Evolutionary conservation across 2,888 invertebrate species (phyloP).

Genomic region (Linyphia triangularis): DNA sequence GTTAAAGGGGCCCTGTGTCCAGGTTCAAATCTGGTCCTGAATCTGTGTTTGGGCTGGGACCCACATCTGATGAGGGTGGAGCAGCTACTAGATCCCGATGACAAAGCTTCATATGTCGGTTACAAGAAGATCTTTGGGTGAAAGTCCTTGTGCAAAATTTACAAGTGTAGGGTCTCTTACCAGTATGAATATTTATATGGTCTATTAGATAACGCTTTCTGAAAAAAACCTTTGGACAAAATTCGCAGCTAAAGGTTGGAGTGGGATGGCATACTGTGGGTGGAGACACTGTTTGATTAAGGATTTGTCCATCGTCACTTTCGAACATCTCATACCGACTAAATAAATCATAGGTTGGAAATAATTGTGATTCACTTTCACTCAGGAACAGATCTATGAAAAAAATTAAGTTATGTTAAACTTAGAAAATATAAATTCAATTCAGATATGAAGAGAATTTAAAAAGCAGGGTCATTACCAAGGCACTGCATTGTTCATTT

Average conservation of each 20-base stretch:
- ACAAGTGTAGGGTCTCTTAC: constrained; percentile 42
- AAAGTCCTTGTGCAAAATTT: constrained; percentile 41
- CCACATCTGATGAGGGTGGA: no score
- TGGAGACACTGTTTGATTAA: background rate
- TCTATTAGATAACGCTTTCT: constrained; percentile 47
- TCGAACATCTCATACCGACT: constrained; percentile 1
- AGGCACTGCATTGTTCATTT: no score
- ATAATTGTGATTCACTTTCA: constrained; percentile 31
- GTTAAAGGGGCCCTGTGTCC: no score
- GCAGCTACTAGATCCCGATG: constrained; percentile 19
- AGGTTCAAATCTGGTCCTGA: no score
- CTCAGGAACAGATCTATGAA: constrained; percentile 33
- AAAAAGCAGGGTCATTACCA: no score
- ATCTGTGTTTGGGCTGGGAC: no score
- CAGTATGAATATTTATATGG: constrained; percentile 58
- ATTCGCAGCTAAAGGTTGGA: constrained; percentile 31
- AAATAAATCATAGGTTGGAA: constrained; percentile 8
- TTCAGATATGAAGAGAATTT: no score
- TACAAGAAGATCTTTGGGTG: constrained; percentile 45
- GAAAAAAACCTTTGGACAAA: constrained; percentile 37
- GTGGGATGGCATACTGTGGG: background rate
- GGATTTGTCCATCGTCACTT: constrained; percentile 27
- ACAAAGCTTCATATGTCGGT: constrained; percentile 39
- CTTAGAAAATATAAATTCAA: no score
- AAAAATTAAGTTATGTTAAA: no score